phyloP scores from a whole-genome alignment of 2,888 invertebrate genomes.

The Tribolium freemani region DNA sequence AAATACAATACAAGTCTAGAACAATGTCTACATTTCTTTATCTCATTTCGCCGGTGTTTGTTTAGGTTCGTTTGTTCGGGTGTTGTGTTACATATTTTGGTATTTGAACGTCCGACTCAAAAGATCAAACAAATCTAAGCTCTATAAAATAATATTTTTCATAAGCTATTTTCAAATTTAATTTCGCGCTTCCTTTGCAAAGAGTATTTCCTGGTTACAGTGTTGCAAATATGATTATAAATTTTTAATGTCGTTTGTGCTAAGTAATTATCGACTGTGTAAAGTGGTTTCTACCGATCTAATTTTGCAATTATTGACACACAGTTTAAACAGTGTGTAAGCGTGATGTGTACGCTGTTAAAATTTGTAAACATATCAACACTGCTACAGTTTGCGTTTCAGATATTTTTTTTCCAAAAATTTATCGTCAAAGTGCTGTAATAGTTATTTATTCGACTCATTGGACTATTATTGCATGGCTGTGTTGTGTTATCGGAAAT shows the following conservation, averaged over 20 bases:
- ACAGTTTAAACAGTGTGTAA: constrained; percentile 9
- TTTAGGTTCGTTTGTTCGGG: background rate
- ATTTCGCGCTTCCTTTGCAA: constrained; percentile 19
- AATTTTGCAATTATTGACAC: constrained; percentile 7
- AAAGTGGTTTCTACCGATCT: background rate
- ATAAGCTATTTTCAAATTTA: background rate
- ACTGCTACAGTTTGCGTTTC: constrained; percentile 8
- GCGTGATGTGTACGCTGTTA: constrained; percentile 17
- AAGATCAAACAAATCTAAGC: background rate
- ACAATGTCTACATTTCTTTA: background rate
- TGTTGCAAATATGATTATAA: constrained; percentile 37
- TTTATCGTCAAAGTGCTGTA: background rate
- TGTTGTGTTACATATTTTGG: background rate
- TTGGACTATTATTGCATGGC: background rate
- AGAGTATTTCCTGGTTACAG: constrained; percentile 29
- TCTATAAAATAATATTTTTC: background rate
- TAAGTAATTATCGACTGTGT: background rate
- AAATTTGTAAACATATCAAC: constrained; percentile 39
- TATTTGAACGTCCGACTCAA: background rate
- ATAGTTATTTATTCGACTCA: constrained; percentile 31
- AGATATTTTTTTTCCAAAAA: background rate
- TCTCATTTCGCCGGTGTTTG: background rate
- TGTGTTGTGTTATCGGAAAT: constrained; percentile 34
- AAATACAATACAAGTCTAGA: too few relatives aligned
- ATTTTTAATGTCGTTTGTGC: constrained; percentile 18